Evolutionary conservation across 1,140 invertebrate genomes (phyloP), one percentile per base, ranked within the genome.

Genomic region (Drosophila kohkoa): DNA sequence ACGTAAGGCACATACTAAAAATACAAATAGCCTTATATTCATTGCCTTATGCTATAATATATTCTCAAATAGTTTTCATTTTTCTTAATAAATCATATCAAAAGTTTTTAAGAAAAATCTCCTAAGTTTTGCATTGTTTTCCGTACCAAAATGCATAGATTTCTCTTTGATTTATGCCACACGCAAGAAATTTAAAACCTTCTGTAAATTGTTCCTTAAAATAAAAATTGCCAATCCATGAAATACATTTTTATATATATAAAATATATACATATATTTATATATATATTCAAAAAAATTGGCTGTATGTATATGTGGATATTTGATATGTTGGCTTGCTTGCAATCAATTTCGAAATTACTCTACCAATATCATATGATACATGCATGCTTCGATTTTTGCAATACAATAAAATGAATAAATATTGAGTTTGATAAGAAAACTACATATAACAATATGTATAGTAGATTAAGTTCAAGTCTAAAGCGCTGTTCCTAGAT

Each of bases 131-230:
- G n/a, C 5, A 32, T 7, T 11, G 10, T 43, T 41, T 20, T 63
- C 25, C 59, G 35, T 38, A 38, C 35, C 35, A 51, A 71, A 68
- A 68, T 65, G 64, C 63, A 81, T 85, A 52, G 75, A 68, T 66
- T 73, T 66, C 69, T 79, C 65, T 7, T 38, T 41, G 8, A 41
- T 11, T 38, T 38, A n/a, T 41, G 38, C 60, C n/a, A 66, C 52
- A 58, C 62, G 16, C 55, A 78, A 64, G n/a, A 38, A 45, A 58
- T 72, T 88, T 76, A 87, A 87, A 88, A 75, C 82, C 83, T 87
- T 87, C 82, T 86, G 82, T 86, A 86, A 86, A 72, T 75, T 82
- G 54, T 70, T 41, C 43, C 59, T 13, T 16, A 70, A 67, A 49
- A 64, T n/a, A 15, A 49, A 59, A 59, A 66, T 10, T 38, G 35